phyloP scores from a whole-genome alignment of 2,113 vertebrate species.

The Arothron firmamentum region DNA sequence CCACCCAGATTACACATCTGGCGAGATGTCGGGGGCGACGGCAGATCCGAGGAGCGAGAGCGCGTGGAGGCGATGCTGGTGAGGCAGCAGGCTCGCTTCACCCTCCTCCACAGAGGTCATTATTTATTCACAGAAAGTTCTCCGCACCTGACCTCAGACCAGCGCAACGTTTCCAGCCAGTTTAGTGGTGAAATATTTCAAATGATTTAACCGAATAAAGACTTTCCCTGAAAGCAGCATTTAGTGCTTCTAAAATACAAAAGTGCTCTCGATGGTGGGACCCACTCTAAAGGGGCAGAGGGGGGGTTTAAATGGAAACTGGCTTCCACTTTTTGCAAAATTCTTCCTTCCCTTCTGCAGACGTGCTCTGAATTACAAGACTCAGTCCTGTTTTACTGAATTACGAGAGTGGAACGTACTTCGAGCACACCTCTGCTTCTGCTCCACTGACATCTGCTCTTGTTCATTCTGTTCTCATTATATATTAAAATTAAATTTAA shows the following conservation, averaged over 20 bases:
- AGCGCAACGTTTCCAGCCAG: conserved; percentile 31
- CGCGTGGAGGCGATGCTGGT: conserved; percentile 12
- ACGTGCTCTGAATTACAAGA: conserved; percentile 51
- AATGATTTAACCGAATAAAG: conserved; percentile 16
- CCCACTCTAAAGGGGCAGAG: conserved; percentile 32
- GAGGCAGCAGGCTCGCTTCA: neutral
- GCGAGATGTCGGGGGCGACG: conserved; percentile 32
- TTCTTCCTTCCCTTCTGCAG: conserved; percentile 43
- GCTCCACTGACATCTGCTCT: too few species aligned
- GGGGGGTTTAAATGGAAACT: conserved; percentile 55
- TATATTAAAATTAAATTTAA: too few species aligned
- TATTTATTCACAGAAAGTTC: too few species aligned
- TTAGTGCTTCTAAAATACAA: conserved; percentile 28
- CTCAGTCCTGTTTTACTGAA: conserved; percentile 13
- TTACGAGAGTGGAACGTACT: neutral
- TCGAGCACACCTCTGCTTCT: too few species aligned
- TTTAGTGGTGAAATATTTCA: conserved; percentile 33
- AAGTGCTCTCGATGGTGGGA: conserved; percentile 34
- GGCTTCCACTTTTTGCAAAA: conserved; percentile 53
- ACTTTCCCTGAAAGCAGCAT: conserved; percentile 46
- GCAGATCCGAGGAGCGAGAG: conserved; percentile 10
- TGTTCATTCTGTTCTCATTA: too few species aligned
- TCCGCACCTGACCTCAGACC: conserved; percentile 21
- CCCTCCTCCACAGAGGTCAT: conserved; percentile 5
- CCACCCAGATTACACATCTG: conserved; percentile 42